Evolutionary conservation across 37 sponge, comb jelly and placozoan species (phyloP), one percentile per base, ranked within the genome.

Genomic region (Spongilla lacustris): DNA sequence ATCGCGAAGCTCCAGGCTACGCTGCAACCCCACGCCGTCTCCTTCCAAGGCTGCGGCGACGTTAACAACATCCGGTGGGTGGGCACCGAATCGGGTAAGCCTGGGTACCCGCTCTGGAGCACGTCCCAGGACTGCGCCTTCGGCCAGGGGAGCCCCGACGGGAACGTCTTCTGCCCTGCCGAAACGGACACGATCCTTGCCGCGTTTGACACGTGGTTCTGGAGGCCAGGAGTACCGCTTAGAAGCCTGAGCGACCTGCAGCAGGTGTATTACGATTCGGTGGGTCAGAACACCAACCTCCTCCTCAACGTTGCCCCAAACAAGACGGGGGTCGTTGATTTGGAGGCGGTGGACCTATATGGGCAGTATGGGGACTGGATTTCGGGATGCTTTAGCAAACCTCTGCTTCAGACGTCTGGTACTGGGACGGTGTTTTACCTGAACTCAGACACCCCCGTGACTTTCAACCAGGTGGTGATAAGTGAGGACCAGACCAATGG

Each of bases 161-260:
- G 90, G 4, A 46, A 78, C 29, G 71, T 68, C 26, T 89, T 89
- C 67, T 89, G 90, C 49, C 90, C 90, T 9, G 90, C 90, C 21
- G 90, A 89, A 78, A 66, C 90, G 2, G 90, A 89, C 81, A 89
- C 90, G 66, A 79, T 85, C n/a, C 80, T 89, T 0, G 85, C 84
- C 9, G 32, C 28, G 28, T 48, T 14, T 46, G 90, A 83, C 36
- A 49, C 73, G 27, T 89, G 90, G 90, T 89, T 89, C 30, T 84
- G 80, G 75, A 71, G 90, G 36, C 27, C 30, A 0, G 75, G 66
- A 22, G 21, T 50, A 50, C 41, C 74, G 22, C 71, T 84, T 27
- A 48, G 84, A 1, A 80, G 37, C 41, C 36, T 89, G 50, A 37
- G 24, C 12, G 90, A 78, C 13, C 67, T 89, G 68, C 71, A 89